phyloP scores from a whole-genome alignment of 2,797 vertebrate genomes.

The Ptychobarbus kaznakovi region DNA sequence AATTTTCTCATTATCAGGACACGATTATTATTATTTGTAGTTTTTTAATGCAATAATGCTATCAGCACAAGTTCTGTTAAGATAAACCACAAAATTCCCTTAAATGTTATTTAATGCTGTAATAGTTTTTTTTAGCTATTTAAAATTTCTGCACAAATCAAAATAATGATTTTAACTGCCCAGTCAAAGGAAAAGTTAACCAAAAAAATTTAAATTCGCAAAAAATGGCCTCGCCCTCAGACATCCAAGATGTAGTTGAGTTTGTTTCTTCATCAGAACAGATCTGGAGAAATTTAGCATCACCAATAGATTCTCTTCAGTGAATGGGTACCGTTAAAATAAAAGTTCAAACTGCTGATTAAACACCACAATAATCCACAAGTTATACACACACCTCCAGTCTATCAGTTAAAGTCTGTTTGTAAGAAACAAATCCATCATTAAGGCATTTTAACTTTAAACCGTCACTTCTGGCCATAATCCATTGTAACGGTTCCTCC shows the following conservation, averaged over 20 bases:
- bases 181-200: not conserved
- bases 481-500: not conserved
- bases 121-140: constrained; percentile 10
- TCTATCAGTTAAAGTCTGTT: not conserved
- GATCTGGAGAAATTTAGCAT: not conserved
- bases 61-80: constrained; percentile 7
- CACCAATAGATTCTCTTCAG: not conserved
- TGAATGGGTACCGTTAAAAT: not conserved
- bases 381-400: not conserved
- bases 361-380: not conserved
- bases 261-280: not conserved
- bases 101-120: not conserved
- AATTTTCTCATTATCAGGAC: not conserved
- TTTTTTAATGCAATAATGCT: not conserved
- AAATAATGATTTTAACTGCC: not conserved
- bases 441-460: not conserved
- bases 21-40: not conserved
- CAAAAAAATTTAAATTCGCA: not conserved
- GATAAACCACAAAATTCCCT: not conserved
- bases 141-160: not conserved
- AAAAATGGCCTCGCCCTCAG: not conserved
- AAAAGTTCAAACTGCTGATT: not conserved
- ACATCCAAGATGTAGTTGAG: not conserved
- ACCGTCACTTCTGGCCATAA: not conserved
- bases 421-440: not conserved